Base-by-base conservation (phyloP, 2,797 vertebrate genomes). In the Remorina albescens region DNA sequence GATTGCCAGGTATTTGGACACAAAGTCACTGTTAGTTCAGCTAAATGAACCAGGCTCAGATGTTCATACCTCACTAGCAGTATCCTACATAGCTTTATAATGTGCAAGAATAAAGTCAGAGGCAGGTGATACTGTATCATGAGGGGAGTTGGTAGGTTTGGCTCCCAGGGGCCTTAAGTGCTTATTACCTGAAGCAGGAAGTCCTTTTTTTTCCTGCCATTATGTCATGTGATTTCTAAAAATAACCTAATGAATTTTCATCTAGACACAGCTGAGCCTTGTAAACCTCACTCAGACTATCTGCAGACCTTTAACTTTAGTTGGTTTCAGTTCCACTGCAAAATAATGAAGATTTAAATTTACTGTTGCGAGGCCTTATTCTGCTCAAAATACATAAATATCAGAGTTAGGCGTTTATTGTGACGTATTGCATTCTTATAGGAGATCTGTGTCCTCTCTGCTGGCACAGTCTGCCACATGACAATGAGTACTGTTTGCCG, bases 391-490 rank as follows among this genome's bases (percentile, higher is more conserved):
- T 32, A 19, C 0, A 32, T 47, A 57, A 9, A 12, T 55, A 50
- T 57, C 16, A 55, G 65, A 25, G 47, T 65, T 47, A 2, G 46
- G 30, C 65, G 64, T 74, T 71, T 73, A 61, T 36, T 53, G 39
- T 36, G 21, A 53, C 57, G 55, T 71, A 37, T 44, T 70, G 56
- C 28, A 25, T 44, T 78, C 28, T 66, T 16, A 13, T 10, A 71
- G 39, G 41, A 19, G 16, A 18, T 5, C 65, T 13, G 21, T 56
- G 53, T 74, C 10, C 49, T 70, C n/a, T 63, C 25, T 76, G 80
- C 79, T 77, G 78, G 80, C 55, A 68, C 11, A 56, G 0, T 36
- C 32, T 81, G 32, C 55, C 12, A 75, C 79, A 74, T 86, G 80
- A 83, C 23, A 73, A 61, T 61, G 63, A 46, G 9, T 18, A 8